phyloP scores from a whole-genome alignment of 2,113 vertebrate genomes.

The Silurus glanis region DNA sequence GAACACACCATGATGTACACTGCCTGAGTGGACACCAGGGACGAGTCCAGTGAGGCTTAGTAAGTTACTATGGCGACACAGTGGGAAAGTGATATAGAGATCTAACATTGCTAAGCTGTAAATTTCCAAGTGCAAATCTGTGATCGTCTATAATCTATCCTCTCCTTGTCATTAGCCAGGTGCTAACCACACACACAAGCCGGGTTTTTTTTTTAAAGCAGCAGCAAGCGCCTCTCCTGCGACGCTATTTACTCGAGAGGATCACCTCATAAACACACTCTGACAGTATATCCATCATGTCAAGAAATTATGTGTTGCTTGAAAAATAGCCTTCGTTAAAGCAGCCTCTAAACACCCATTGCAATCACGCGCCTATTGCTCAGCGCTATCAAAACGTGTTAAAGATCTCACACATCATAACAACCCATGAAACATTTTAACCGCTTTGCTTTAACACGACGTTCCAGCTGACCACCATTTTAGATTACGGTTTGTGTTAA shows the following conservation, averaged over 20 bases:
- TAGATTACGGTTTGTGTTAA: slow-evolving; percentile 21
- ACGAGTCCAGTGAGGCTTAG: slow-evolving; percentile 61
- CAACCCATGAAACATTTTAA: slow-evolving; percentile 25
- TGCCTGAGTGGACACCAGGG: slow-evolving; percentile 55
- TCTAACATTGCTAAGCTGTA: slow-evolving; percentile 12
- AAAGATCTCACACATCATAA: slow-evolving; percentile 47
- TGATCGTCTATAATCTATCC: not conserved
- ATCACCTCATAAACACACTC: slow-evolving; percentile 50
- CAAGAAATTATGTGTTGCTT: slow-evolving; percentile 52
- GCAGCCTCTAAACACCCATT: slow-evolving; percentile 54
- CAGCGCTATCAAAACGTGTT: slow-evolving; percentile 43
- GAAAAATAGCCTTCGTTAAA: slow-evolving; percentile 60
- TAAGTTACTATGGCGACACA: slow-evolving; percentile 70
- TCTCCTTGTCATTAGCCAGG: not conserved
- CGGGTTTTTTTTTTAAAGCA: slow-evolving; percentile 21
- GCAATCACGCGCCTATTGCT: slow-evolving; percentile 52
- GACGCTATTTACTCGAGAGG: slow-evolving; percentile 45
- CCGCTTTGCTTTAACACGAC: slow-evolving; percentile 28
- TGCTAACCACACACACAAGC: not conserved
- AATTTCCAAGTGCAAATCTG: not conserved
- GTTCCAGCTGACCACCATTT: slow-evolving; percentile 24
- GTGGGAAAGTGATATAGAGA: slow-evolving; percentile 24
- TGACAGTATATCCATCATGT: slow-evolving; percentile 58
- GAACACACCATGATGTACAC: slow-evolving; percentile 67
- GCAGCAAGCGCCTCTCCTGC: slow-evolving; percentile 13